These are phyloP conservation scores for Kryptolebias marmoratus DNA, from an alignment of 2,113 vertebrate genomes.

Conservation along the genomic window DNA sequence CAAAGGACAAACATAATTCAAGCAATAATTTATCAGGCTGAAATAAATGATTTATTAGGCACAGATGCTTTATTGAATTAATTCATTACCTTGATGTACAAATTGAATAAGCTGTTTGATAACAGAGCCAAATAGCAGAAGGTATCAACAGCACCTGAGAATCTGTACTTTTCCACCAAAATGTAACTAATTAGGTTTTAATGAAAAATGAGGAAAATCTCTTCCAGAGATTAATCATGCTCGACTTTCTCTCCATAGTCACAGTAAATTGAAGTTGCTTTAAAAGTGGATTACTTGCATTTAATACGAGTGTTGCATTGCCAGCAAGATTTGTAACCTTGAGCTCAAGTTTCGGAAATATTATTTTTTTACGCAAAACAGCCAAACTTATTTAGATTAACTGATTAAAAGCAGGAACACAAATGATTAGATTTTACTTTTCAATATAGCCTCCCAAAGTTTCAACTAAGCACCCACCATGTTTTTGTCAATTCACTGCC, in stretches of 20 bases:
- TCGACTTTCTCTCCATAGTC: not conserved
- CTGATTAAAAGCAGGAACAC: not conserved
- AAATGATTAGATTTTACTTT: too few relatives aligned
- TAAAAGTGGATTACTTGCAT: constrained; percentile 14
- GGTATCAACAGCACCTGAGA: constrained; percentile 4
- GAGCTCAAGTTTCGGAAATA: constrained; percentile 1
- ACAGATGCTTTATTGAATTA: constrained; percentile 45
- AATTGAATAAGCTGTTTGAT: constrained; percentile 24
- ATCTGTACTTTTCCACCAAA: constrained; percentile 5
- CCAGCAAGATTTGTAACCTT: not conserved
- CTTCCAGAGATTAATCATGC: constrained; percentile 4
- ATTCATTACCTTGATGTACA: constrained; percentile 23
- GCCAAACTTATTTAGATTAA: not conserved
- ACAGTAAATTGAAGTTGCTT: constrained; percentile 11
- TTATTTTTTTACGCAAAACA: not conserved
- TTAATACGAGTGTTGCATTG: not conserved
- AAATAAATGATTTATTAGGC: constrained; percentile 25
- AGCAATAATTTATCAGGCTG: constrained; percentile 2
- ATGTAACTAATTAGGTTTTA: constrained; percentile 18
- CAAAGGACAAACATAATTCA: constrained; percentile 5
- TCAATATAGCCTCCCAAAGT: not conserved
- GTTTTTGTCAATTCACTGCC: not conserved
- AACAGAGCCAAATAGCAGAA: constrained; percentile 2
- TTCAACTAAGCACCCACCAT: not conserved
- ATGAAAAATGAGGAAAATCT: constrained; percentile 8